A percentile compares a stretch with the other conserved stretches of the same genome.
Evolutionary conservation across 2,888 invertebrate genomes (phyloP).

Genomic region (Melanophora roralis): DNA sequence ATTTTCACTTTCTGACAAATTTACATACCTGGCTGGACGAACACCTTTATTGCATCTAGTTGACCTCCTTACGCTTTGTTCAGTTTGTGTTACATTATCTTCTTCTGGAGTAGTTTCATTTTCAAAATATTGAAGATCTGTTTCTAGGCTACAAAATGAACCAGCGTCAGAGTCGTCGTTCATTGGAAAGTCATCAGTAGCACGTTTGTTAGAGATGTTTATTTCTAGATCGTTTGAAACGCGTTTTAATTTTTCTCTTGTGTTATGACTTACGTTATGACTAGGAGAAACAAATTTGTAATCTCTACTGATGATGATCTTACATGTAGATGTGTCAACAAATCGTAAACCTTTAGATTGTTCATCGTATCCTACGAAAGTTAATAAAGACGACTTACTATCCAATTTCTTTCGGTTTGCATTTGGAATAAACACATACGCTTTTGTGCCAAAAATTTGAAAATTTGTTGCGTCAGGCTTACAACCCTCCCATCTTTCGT

Average conservation of each 20-base stretch:
- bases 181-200: not conserved
- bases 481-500: not conserved
- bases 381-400: slow-evolving; percentile 46
- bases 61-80: not conserved
- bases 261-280: not conserved
- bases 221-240: not conserved
- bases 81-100: not conserved
- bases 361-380: slow-evolving; percentile 60
- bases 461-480: not conserved
- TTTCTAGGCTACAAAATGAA: not conserved
- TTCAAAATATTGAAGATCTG: not conserved
- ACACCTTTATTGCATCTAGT: not conserved
- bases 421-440: slow-evolving; percentile 52
- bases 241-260: not conserved
- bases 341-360: slow-evolving; percentile 61
- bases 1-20: not conserved
- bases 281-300: slow-evolving; percentile 7
- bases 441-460: slow-evolving; percentile 23
- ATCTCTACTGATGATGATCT: slow-evolving; percentile 28
- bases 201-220: not conserved
- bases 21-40: not conserved
- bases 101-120: not conserved
- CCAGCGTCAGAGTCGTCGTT: not conserved
- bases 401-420: slow-evolving; percentile 61
- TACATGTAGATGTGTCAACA: slow-evolving; percentile 37